phyloP scores from a whole-genome alignment of 2,113 vertebrate species.

The Gallinago undulata region DNA sequence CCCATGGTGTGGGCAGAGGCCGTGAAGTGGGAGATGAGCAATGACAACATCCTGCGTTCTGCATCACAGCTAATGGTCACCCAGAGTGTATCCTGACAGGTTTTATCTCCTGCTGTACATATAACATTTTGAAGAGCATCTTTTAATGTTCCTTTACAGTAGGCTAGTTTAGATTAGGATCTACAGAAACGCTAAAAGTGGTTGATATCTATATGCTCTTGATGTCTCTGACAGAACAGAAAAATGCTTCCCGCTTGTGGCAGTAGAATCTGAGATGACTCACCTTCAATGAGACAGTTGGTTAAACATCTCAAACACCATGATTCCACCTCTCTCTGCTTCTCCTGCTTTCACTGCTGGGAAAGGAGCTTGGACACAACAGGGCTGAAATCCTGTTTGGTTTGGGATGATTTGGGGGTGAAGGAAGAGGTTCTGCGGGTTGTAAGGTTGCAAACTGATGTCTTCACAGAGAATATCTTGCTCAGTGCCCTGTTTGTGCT shows the following conservation, averaged over 20 bases:
- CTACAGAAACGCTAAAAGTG: not conserved
- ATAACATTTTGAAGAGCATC: not conserved
- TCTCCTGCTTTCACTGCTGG: not conserved
- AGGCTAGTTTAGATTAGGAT: not conserved
- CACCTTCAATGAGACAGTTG: not conserved
- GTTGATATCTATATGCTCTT: not conserved
- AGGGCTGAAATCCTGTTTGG: not conserved
- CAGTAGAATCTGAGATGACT: not conserved
- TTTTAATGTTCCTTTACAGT: not conserved
- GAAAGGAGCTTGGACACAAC: not conserved
- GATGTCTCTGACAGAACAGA: not conserved
- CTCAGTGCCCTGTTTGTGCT: not conserved
- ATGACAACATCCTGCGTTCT: not conserved
- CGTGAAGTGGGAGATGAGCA: not conserved
- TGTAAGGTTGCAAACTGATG: not conserved
- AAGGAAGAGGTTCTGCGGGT: not conserved
- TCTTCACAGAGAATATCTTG: not conserved
- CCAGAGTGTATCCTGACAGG: not conserved
- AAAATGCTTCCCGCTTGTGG: not conserved
- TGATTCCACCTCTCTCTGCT: not conserved
- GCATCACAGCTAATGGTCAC: not conserved
- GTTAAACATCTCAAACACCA: not conserved
- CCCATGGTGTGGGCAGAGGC: accelerated
- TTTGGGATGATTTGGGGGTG: not conserved
- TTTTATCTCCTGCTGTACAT: not conserved